Evolutionary conservation across 2,797 vertebrate genomes (phyloP).

Genomic region (Tinamus major): DNA sequence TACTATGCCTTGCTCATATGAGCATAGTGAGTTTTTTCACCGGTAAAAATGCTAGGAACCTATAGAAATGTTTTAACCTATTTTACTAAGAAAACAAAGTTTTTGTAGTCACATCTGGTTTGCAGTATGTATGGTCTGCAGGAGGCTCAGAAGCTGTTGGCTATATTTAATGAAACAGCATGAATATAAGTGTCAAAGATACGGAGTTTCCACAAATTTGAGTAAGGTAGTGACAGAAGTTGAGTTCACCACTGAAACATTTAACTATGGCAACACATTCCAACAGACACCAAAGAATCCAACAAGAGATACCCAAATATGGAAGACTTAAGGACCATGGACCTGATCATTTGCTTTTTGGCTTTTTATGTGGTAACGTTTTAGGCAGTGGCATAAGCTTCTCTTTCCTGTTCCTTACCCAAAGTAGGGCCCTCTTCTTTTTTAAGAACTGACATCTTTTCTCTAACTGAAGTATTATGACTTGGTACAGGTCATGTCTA

Average conservation of each 20-base stretch:
- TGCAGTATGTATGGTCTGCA: background rate
- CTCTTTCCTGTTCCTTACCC: background rate
- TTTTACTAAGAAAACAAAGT: background rate
- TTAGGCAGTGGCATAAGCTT: background rate
- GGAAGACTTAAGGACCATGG: background rate
- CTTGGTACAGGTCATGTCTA: background rate
- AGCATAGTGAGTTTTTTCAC: background rate
- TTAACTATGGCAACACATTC: background rate
- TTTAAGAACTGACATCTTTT: background rate
- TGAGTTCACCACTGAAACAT: background rate
- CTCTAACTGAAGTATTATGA: background rate
- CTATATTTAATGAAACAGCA: background rate
- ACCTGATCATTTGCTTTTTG: background rate
- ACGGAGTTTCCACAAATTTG: background rate
- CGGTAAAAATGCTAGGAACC: background rate
- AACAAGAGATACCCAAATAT: background rate
- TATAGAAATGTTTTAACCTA: background rate
- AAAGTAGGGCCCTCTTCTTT: background rate
- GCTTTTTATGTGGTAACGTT: background rate
- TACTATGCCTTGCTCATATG: background rate
- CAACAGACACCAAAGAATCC: background rate
- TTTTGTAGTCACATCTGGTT: background rate
- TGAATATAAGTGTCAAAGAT: background rate
- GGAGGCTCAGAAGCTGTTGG: background rate
- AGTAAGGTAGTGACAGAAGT: background rate